These are phyloP conservation scores for Axinella damicornis DNA, from an alignment of 37 sponge, comb jelly and placozoan genomes.

Conservation along the genomic window DNA sequence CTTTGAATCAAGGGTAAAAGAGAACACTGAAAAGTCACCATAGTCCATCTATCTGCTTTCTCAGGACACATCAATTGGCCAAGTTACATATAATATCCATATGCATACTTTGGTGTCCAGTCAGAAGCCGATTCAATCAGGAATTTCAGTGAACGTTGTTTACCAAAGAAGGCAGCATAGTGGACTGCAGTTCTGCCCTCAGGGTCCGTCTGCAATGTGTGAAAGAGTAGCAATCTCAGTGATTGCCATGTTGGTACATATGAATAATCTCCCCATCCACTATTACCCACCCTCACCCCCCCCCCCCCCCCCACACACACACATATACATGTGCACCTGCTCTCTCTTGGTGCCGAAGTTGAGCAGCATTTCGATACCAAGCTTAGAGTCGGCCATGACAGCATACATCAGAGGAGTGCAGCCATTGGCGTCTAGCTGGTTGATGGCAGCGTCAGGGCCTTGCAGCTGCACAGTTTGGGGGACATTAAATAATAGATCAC, in stretches of 20 bases:
- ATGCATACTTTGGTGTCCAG: slow-evolving; percentile 74
- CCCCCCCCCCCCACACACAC: not conserved
- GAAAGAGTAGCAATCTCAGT: not conserved
- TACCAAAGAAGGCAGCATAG: slow-evolving; percentile 94
- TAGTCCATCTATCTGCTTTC: too few relatives aligned
- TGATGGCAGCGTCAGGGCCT: slow-evolving; percentile 64
- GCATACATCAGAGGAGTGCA: slow-evolving; percentile 93
- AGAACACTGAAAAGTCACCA: too few relatives aligned
- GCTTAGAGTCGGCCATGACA: slow-evolving; percentile 74
- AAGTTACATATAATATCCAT: too few relatives aligned
- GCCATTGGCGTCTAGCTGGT: slow-evolving; percentile 73
- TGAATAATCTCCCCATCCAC: too few relatives aligned
- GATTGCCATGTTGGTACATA: not conserved
- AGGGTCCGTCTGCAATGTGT: slow-evolving; percentile 54
- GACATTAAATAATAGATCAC: too few relatives aligned
- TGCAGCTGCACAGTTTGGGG: slow-evolving; percentile 11
- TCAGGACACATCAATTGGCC: too few relatives aligned
- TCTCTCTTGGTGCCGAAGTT: slow-evolving; percentile 82
- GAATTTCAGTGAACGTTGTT: slow-evolving; percentile 77
- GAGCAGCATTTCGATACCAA: slow-evolving; percentile 79
- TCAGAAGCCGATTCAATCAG: slow-evolving; percentile 83
- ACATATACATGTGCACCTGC: slow-evolving; percentile 30
- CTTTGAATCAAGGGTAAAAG: slow-evolving; percentile 11
- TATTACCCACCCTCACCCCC: not conserved
- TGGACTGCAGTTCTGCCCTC: slow-evolving; percentile 89